A percentile compares a stretch with the other conserved stretches of the same genome.
These are phyloP conservation scores for Egretta garzetta DNA, from an alignment of 2,113 vertebrate genomes.

Conservation along the genomic window DNA sequence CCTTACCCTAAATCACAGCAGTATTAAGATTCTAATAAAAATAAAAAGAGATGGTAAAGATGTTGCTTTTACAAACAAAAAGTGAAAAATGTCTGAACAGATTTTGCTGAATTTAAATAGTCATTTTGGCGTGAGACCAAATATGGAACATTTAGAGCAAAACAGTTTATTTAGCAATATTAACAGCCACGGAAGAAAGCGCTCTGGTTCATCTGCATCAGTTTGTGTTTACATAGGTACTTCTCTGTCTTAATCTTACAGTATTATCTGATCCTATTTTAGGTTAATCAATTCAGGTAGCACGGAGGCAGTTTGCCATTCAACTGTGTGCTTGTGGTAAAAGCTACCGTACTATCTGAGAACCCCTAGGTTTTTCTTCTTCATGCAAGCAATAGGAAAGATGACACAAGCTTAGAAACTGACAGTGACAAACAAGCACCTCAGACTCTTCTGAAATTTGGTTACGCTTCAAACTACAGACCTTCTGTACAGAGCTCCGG, in stretches of 20 bases:
- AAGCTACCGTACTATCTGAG: background rate
- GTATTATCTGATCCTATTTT: background rate
- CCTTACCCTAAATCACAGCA: background rate
- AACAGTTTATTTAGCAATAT: background rate
- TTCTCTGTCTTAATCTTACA: background rate
- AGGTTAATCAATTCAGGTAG: constrained; percentile 15
- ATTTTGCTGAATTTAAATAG: background rate
- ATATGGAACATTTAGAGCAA: background rate
- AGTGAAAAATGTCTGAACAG: background rate
- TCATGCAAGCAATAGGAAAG: constrained; percentile 19
- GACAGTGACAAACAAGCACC: constrained; percentile 25
- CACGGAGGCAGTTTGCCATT: background rate
- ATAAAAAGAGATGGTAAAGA: background rate
- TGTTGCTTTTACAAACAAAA: background rate
- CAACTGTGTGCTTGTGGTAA: background rate
- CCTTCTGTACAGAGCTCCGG: background rate
- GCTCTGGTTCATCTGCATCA: background rate
- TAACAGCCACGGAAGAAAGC: background rate
- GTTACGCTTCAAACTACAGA: constrained; percentile 27
- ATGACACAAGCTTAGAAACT: background rate
- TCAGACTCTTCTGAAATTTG: constrained; percentile 37
- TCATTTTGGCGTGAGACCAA: background rate
- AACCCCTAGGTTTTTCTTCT: background rate
- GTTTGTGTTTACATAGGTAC: rapidly evolving
- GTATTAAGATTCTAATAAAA: background rate